Base-by-base conservation (phyloP, 2,113 vertebrate species). In the Lota lota region DNA sequence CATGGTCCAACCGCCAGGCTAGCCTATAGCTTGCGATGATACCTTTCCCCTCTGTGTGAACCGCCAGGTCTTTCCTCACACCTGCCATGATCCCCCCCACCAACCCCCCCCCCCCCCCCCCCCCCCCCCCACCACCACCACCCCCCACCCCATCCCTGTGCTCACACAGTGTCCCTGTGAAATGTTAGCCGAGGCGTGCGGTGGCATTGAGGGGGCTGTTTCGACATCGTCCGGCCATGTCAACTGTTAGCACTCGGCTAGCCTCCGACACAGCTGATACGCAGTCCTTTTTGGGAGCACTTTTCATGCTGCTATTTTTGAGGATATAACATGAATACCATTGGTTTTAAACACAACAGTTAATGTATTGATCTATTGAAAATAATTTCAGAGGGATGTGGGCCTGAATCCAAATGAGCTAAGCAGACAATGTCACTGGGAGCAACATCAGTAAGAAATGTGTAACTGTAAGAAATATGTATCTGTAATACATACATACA, bases 21-120 rank as follows among this genome's bases (percentile, higher is more conserved):
- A 56, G 53, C 53, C 74, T 72, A 77, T 63, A 71, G 66, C 75
- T 69, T 6, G 77, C 81, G 79, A 60, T 87, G 85, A 91, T 90
- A 88, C 85, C 76, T 83, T 88, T 89, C 83, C 87, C 86, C 87
- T 89, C 79, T 74, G 82, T 73, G 90, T 94, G 94, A 95, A 90
- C 93, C 83, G 89, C 90, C 90, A 90, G 92, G 90, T 93, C 91
- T 93, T 88, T 92, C 92, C 83, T 91, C 93, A 93, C 93, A 92
- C 82, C 76, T 75, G 77, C 70, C 64, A 47, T 73, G 54, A n/a
- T 6, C n/a, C 19, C 19, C 19, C 57, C 57, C 19, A 3, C 57
- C 77, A 73, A 65, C 53, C 18, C 10, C 24, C 18, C 16, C 53
- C 53, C 54, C 57, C 1, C 1, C 19, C 19, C 57, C 57, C 19